These are phyloP conservation scores for Megalops atlanticus DNA, from an alignment of 2,113 vertebrate species.

Conservation along the genomic window DNA sequence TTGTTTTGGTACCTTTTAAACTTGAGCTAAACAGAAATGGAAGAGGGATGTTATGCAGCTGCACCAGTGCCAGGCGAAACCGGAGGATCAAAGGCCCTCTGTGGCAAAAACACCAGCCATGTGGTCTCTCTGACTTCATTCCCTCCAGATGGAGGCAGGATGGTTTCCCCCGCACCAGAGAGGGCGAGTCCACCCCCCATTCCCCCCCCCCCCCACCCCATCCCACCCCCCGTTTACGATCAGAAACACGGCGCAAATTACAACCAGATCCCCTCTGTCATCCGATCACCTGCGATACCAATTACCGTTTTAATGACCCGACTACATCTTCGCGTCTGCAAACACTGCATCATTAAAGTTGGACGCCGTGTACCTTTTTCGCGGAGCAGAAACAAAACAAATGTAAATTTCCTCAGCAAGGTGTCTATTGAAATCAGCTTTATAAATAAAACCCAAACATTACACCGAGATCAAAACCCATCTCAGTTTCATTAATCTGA, in stretches of 20 bases:
- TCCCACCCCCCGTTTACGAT: slow-evolving; percentile 65
- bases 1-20: slow-evolving; percentile 48
- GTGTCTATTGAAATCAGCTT: not conserved
- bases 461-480: not conserved
- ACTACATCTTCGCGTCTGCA: slow-evolving; percentile 62
- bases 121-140: slow-evolving; percentile 92
- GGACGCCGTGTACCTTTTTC: not conserved
- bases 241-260: slow-evolving; percentile 80
- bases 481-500: not conserved
- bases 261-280: slow-evolving; percentile 78
- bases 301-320: slow-evolving; percentile 69
- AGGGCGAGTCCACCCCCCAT: slow-evolving; percentile 43
- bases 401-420: not conserved
- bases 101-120: slow-evolving; percentile 85
- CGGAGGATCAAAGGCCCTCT: slow-evolving; percentile 83
- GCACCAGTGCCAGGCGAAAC: slow-evolving; percentile 77
- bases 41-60: slow-evolving; percentile 74
- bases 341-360: slow-evolving; percentile 34
- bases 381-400: not conserved
- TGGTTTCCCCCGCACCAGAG: slow-evolving; percentile 74
- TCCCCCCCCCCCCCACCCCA: not conserved
- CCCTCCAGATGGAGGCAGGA: slow-evolving; percentile 86
- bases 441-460: not conserved
- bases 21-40: slow-evolving; percentile 50
- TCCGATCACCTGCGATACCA: slow-evolving; percentile 74